Conservation (phyloP, 2,888 invertebrate species). For the Meteorus colon region DNA sequence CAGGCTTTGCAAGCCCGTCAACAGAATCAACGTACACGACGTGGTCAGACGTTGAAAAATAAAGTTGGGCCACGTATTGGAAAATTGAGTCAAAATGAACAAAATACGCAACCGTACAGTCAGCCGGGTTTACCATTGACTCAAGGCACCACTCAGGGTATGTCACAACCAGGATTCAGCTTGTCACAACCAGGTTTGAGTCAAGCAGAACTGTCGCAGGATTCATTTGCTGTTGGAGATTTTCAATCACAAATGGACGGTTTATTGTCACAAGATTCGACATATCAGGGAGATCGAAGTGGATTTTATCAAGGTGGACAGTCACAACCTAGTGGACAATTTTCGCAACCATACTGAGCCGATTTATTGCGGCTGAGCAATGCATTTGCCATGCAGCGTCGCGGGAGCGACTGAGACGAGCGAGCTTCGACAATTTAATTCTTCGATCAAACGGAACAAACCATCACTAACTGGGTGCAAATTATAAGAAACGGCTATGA, state of each 20-base stretch:
- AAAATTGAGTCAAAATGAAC: constrained; percentile 79
- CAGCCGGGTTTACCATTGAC: constrained; percentile 74
- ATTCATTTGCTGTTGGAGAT: constrained; percentile 87
- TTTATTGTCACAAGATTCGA: constrained; percentile 93
- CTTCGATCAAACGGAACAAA: constrained; percentile 61
- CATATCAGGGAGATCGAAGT: constrained; percentile 83
- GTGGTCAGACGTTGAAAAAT: constrained; percentile 57
- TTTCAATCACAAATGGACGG: constrained; percentile 96
- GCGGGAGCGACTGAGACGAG: constrained; percentile 72
- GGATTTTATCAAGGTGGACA: constrained; percentile 77
- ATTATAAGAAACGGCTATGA: constrained; percentile 51
- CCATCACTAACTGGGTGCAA: constrained; percentile 42
- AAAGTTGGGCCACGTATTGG: constrained; percentile 68
- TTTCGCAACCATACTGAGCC: constrained; percentile 82
- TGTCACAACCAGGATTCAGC: constrained; percentile 83
- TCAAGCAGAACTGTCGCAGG: constrained; percentile 83
- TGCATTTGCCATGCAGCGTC: constrained; percentile 72
- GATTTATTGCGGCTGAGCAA: constrained; percentile 67
- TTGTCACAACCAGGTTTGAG: constrained; percentile 81
- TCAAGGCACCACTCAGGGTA: constrained; percentile 76
- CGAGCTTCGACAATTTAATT: constrained; percentile 71
- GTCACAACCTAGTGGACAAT: constrained; percentile 76
- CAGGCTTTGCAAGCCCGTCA: constrained; percentile 79
- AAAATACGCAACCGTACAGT: constrained; percentile 82
- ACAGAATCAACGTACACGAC: constrained; percentile 69